phyloP scores from a whole-genome alignment of 2,797 vertebrate genomes.

The Mustela erminea region DNA sequence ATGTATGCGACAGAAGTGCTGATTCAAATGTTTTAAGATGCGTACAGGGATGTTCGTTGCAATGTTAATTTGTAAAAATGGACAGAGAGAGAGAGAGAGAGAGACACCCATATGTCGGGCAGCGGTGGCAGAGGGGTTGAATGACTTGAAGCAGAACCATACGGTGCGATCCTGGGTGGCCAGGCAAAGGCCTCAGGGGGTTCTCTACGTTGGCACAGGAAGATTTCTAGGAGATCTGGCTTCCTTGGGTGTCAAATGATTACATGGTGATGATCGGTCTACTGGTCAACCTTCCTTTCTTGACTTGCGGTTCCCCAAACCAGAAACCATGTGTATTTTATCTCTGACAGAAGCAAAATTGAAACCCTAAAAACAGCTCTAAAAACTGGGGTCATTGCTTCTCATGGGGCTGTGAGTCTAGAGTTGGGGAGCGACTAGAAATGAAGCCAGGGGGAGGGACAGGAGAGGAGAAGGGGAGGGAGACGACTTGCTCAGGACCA shows the following conservation, averaged over 20 bases:
- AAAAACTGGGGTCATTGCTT: background rate
- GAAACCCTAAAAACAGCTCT: background rate
- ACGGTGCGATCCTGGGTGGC: too few relatives aligned
- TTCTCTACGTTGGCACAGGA: background rate
- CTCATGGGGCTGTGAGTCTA: background rate
- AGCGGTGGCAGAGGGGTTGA: background rate
- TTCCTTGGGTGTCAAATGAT: background rate
- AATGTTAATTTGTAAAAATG: background rate
- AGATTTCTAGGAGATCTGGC: background rate
- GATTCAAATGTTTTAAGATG: background rate
- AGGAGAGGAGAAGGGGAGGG: background rate
- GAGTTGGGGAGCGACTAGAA: background rate
- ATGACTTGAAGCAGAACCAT: background rate
- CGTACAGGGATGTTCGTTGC: background rate
- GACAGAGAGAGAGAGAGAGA: background rate
- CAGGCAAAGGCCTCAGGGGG: background rate
- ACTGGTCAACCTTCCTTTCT: background rate
- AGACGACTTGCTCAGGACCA: background rate
- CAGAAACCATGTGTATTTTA: background rate
- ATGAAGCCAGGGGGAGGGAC: background rate
- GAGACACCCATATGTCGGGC: background rate
- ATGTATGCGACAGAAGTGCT: background rate
- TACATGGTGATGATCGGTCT: background rate
- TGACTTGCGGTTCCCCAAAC: background rate
- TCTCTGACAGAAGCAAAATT: slow-evolving; percentile 13